Evolutionary conservation across 2,113 vertebrate species (phyloP).

Genomic region (Caloenas nicobarica): DNA sequence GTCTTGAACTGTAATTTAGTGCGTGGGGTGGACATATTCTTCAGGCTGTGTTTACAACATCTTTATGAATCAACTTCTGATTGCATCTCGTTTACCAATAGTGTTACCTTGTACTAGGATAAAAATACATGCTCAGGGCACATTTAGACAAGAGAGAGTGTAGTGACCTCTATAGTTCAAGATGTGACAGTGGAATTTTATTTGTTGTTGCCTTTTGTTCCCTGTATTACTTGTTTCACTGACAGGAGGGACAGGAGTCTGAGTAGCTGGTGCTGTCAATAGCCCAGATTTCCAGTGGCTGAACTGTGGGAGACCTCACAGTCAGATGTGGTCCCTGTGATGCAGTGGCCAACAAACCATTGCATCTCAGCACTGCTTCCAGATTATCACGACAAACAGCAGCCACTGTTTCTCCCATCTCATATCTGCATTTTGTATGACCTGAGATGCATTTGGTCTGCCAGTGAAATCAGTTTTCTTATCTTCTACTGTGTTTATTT

Average conservation of each 20-base stretch:
- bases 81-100: neutral
- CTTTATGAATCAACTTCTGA: neutral
- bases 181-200: neutral
- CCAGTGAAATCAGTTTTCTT: neutral
- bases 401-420: neutral
- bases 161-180: conserved; percentile 27
- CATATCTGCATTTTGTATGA: neutral
- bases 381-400: neutral
- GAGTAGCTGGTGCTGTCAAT: neutral
- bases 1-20: neutral
- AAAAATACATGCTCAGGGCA: neutral
- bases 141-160: neutral
- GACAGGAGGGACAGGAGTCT: neutral
- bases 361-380: neutral
- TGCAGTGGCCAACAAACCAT: neutral
- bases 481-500: neutral
- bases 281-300: neutral
- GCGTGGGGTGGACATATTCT: neutral
- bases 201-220: neutral
- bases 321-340: neutral
- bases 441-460: neutral
- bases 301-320: neutral
- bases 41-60: neutral
- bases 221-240: neutral
- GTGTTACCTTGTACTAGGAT: neutral